phyloP scores from a whole-genome alignment of 2,888 invertebrate genomes.

The Brenthis hecate region DNA sequence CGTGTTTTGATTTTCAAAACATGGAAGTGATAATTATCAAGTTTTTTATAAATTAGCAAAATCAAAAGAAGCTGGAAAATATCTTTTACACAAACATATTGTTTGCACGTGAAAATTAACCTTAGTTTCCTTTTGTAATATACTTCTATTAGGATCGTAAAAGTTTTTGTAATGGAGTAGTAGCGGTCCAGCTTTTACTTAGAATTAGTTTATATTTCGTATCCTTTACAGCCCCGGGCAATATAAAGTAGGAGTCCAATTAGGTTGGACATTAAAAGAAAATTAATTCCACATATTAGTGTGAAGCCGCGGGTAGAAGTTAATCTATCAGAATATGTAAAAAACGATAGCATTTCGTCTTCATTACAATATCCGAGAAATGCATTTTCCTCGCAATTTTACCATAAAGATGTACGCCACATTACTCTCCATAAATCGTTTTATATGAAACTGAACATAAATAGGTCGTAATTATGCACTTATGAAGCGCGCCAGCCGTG shows the following conservation, averaged over 20 bases:
- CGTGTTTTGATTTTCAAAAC: background rate
- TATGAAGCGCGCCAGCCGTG: conserved; percentile 7
- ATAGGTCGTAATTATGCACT: conserved; percentile 21
- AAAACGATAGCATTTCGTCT: background rate
- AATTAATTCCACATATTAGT: too few relatives aligned
- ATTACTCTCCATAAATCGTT: conserved; percentile 22
- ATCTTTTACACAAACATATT: too few relatives aligned
- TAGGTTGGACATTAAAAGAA: too few relatives aligned
- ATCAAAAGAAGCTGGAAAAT: background rate
- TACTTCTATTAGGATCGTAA: too few relatives aligned
- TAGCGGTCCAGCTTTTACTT: too few relatives aligned
- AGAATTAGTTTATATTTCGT: too few relatives aligned
- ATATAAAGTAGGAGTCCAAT: too few relatives aligned
- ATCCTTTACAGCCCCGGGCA: too few relatives aligned
- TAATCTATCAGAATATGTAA: background rate
- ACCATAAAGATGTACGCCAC: conserved; percentile 11
- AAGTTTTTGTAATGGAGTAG: too few relatives aligned
- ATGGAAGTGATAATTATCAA: background rate
- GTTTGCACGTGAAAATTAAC: too few relatives aligned
- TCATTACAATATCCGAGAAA: conserved; percentile 3
- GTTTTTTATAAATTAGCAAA: conserved; percentile 4
- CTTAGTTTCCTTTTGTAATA: too few relatives aligned
- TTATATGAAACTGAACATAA: conserved; percentile 24
- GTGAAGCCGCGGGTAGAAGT: too few relatives aligned
- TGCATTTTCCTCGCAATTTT: conserved; percentile 23